These are phyloP conservation scores for Suillia variegata DNA, from an alignment of 2,888 invertebrate genomes.

Conservation along the genomic window DNA sequence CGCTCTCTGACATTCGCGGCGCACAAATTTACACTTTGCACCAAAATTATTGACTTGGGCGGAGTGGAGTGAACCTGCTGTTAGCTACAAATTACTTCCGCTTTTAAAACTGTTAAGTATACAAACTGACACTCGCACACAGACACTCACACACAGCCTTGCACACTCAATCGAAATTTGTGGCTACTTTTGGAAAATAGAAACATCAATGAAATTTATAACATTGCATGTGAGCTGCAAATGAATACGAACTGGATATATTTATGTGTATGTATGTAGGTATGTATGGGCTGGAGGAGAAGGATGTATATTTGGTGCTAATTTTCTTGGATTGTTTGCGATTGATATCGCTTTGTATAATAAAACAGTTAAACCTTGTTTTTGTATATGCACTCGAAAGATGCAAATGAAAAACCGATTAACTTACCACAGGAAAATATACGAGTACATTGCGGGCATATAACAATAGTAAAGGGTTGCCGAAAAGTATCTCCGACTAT, in stretches of 20 bases:
- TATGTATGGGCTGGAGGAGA: constrained; percentile 26
- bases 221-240: constrained; percentile 50
- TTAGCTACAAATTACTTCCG: constrained; percentile 57
- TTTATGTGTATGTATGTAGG: no score
- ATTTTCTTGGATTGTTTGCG: no score
- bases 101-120: constrained; percentile 31
- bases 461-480: no score
- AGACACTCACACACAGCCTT: neutral
- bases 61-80: constrained; percentile 45
- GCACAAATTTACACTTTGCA: constrained; percentile 42
- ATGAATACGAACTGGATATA: constrained; percentile 31
- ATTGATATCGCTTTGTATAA: no score
- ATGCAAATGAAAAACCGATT: no score
- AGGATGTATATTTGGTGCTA: constrained; percentile 30
- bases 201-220: constrained; percentile 57
- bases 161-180: neutral
- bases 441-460: no score
- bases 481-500: no score
- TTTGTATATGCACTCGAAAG: no score
- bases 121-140: constrained; percentile 18
- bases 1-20: constrained; percentile 39
- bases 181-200: constrained; percentile 43
- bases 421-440: no score
- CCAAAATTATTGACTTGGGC: constrained; percentile 18
- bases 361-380: no score